Evolutionary conservation across 2,888 invertebrate genomes (phyloP), one percentile per base, ranked within the genome.

Genomic region (Phorcus lineatus): DNA sequence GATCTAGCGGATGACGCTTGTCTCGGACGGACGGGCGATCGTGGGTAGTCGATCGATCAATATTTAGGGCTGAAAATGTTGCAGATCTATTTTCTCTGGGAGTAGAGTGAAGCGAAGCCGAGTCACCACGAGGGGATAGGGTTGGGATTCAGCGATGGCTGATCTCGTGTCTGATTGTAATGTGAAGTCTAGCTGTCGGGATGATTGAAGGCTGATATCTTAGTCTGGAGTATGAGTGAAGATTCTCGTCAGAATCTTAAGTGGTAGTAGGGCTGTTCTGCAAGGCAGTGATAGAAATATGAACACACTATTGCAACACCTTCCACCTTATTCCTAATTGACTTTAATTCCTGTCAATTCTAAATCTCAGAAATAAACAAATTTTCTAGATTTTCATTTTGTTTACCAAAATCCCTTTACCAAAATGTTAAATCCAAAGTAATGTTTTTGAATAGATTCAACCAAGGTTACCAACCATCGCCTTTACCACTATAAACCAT

Each of bases 241-340:
- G 62, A 62, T 62, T 62, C 62, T 62, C 62, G 28, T 24, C 62
- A 24, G 62, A 62, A 62, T 62, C 62, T 24, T 62, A 62, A 62
- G 62, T 75, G 67, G 76, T 47, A 47, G 47, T 53, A 77, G 77
- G 70, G 76, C 66, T 53, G 52, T 36, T 80, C 80, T 80, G 80
- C 77, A 80, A 80, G 47, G 80, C 80, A 80, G 67, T 67, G 67
- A 80, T 55, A 80, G 77, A 57, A 57, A 80, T 70, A 67, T 36
- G 67, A 70, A 52, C 80, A 80, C 40, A 54, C 47, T 47, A 47
- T 47, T 47, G 47, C 47, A 47, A 47, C 11, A 6, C 47, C 47
- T 47, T 47, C 47, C 47, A 6, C 47, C 11, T 47, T 47, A 47
- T 11, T 47, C 47, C 47, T 9, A 11, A 13, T 47, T 47, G 47